Evolutionary conservation across 2,888 invertebrate genomes (phyloP).

Genomic region (Ormia ochracea): DNA sequence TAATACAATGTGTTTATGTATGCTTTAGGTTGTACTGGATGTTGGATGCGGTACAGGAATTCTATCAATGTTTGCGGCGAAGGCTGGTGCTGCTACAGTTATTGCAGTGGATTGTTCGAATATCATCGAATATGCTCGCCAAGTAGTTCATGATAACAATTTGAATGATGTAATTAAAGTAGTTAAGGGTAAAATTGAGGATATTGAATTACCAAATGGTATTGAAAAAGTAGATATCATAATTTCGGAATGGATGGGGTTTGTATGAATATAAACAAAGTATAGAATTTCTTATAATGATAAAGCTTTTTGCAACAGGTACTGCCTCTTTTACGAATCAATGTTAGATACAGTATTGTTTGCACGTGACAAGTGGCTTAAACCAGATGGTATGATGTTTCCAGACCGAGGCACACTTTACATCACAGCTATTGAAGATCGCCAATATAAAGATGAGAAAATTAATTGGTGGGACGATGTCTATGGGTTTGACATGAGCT

Average conservation of each 20-base stretch:
- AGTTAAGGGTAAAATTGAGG: conserved; percentile 95
- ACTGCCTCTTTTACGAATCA: conserved; percentile 97
- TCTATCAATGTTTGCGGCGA: conserved; percentile 99
- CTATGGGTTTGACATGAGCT: conserved; percentile 99
- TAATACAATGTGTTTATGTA: neutral
- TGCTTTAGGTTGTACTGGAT: conserved; percentile 88
- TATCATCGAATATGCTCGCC: conserved; percentile 97
- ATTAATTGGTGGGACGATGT: conserved; percentile 99
- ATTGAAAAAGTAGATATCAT: conserved; percentile 95
- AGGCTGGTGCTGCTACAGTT: conserved; percentile 96
- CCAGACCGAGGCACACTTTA: conserved; percentile 96
- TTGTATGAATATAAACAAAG: conserved; percentile 77
- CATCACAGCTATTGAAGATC: conserved; percentile 95
- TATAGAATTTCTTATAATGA: neutral
- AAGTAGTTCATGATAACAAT: conserved; percentile 93
- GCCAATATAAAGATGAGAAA: conserved; percentile 99
- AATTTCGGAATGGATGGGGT: conserved; percentile 88
- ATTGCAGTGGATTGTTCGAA: conserved; percentile 99
- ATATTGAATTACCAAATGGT: conserved; percentile 93
- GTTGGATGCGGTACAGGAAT: conserved; percentile 99
- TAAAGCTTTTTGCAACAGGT: conserved; percentile 75
- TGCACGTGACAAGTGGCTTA: conserved; percentile 98
- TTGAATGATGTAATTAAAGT: conserved; percentile 88
- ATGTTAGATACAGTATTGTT: conserved; percentile 99
- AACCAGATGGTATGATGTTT: conserved; percentile 93